These are phyloP conservation scores for Idaea biselata DNA, from an alignment of 2,888 invertebrate species.

Conservation along the genomic window DNA sequence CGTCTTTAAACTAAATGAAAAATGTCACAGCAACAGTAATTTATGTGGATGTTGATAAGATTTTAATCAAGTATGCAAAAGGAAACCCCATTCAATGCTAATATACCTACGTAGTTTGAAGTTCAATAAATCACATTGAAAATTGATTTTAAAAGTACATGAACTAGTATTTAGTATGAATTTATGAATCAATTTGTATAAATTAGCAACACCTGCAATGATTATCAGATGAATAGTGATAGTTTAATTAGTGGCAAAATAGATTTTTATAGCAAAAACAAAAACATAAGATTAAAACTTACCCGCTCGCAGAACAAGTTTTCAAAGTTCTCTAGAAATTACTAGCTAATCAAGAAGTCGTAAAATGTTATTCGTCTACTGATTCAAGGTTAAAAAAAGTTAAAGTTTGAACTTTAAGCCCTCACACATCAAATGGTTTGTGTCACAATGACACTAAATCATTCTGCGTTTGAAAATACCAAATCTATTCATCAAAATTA, in stretches of 20 bases:
- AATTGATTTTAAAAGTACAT: constrained; percentile 21
- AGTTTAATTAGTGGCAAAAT: constrained; percentile 41
- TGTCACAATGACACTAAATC: background rate
- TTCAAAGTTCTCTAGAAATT: constrained; percentile 38
- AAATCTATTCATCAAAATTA: background rate
- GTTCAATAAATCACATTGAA: constrained; percentile 4
- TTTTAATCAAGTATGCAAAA: background rate
- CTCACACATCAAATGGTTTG: background rate
- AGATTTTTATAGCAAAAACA: constrained; percentile 27
- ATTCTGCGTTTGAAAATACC: background rate
- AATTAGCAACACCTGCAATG: constrained; percentile 60
- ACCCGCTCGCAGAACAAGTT: constrained; percentile 33
- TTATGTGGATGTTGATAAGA: background rate
- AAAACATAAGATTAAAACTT: constrained; percentile 26
- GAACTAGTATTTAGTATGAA: constrained; percentile 27
- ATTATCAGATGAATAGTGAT: constrained; percentile 39
- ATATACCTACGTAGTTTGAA: background rate
- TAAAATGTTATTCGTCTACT: constrained; percentile 21
- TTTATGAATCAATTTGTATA: constrained; percentile 50
- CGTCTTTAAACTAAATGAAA: constrained; percentile 2
- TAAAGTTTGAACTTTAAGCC: constrained; percentile 23
- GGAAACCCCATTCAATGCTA: background rate
- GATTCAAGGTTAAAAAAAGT: constrained; percentile 53
- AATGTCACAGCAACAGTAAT: background rate
- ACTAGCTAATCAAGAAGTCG: constrained; percentile 28